Conservation (phyloP, 1,140 invertebrate species). For the Drosophila repleta region DNA sequence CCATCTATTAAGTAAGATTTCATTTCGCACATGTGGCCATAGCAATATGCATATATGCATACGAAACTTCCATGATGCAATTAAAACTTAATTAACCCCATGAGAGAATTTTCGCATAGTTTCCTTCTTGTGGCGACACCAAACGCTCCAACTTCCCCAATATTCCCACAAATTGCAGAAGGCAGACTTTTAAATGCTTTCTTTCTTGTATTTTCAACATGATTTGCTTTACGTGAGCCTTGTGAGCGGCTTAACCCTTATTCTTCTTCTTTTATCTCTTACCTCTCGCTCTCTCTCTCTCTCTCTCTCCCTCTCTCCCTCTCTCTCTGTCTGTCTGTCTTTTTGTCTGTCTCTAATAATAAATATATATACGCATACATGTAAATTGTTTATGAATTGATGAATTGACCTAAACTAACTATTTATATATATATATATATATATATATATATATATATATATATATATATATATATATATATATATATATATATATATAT, state of each 20-base stretch:
- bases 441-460: conserved; percentile 43
- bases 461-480: conserved; percentile 2
- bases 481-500: conserved; percentile 53
- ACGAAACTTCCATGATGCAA: conserved; percentile 13
- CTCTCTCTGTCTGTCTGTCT: conserved; percentile 55
- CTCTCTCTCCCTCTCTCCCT: conserved; percentile 54
- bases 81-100: conserved; percentile 30
- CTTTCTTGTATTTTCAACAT: conserved; percentile 15
- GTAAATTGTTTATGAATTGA: conserved; percentile 58
- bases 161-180: not conserved
- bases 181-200: not conserved
- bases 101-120: conserved; percentile 2
- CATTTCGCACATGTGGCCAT: conserved; percentile 17
- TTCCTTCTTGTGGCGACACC: not conserved
- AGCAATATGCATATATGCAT: not conserved
- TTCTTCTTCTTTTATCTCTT: conserved; percentile 61
- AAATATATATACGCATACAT: conserved; percentile 53
- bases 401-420: conserved; percentile 52
- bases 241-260: conserved; percentile 64
- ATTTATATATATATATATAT: conserved; percentile 14
- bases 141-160: not conserved
- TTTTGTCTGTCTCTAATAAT: conserved; percentile 64
- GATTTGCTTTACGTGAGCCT: conserved; percentile 65
- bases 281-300: conserved; percentile 60
- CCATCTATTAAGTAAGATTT: conserved; percentile 28